phyloP scores from a whole-genome alignment of 2,888 invertebrate species.

The Bruchidius siliquastri region DNA sequence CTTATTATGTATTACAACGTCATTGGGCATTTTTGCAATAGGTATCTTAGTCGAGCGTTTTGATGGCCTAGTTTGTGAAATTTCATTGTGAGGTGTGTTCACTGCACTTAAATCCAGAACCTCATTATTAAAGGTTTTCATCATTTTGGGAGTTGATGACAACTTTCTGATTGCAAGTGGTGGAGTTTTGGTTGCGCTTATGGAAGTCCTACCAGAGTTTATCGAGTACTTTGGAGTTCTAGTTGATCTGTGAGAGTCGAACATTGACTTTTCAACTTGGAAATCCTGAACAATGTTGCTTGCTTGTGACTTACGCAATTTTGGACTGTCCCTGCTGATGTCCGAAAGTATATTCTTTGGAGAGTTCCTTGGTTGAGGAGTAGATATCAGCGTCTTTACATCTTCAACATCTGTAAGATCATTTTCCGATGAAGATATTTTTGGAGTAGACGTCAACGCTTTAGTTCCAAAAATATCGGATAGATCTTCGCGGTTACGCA shows the following conservation, averaged over 20 bases:
- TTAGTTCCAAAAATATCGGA: slow-evolving; percentile 19
- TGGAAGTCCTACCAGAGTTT: neutral
- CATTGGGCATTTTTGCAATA: no score
- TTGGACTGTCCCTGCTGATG: slow-evolving; percentile 22
- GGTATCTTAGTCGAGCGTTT: no score
- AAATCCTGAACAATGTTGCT: neutral
- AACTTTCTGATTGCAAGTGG: neutral
- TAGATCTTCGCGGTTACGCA: slow-evolving; percentile 14
- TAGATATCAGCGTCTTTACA: slow-evolving; percentile 13
- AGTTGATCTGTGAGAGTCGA: neutral
- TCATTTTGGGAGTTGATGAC: neutral
- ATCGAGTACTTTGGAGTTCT: no score
- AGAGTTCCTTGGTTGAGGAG: slow-evolving; percentile 21
- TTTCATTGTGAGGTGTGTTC: no score
- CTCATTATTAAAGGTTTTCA: neutral
- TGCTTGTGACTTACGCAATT: slow-evolving; percentile 15
- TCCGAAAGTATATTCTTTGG: slow-evolving; percentile 27
- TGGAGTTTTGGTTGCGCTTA: neutral
- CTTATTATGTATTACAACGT: no score
- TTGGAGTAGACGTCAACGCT: slow-evolving; percentile 17
- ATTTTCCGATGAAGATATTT: slow-evolving; percentile 13
- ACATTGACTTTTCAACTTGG: neutral
- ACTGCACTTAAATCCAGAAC: no score
- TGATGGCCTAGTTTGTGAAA: no score
- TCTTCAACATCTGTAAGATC: slow-evolving; percentile 15